These are phyloP conservation scores for Chironomus striatipennis DNA, from an alignment of 1,140 invertebrate genomes.

Conservation along the genomic window DNA sequence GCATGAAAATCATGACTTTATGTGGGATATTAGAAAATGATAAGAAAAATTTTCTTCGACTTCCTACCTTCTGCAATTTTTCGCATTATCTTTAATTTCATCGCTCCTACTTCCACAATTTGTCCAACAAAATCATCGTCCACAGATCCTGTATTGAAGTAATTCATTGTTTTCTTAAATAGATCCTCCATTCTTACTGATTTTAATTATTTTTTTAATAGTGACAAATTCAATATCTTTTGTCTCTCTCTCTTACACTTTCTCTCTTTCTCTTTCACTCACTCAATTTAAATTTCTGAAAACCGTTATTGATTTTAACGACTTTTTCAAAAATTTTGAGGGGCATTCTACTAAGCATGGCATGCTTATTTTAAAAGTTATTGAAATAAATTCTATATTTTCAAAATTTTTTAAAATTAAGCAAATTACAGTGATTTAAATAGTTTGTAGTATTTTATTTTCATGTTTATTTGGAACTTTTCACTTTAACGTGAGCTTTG, in stretches of 20 bases:
- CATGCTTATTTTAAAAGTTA: too few relatives aligned
- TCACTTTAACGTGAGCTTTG: too few relatives aligned
- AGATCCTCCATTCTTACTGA: constrained; percentile 26
- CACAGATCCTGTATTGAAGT: constrained; percentile 39
- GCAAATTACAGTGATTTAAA: too few relatives aligned
- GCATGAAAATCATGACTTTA: neutral
- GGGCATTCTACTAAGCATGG: too few relatives aligned
- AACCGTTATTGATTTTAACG: too few relatives aligned
- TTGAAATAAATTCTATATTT: too few relatives aligned
- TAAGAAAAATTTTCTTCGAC: constrained; percentile 29
- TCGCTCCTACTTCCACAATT: constrained; percentile 76
- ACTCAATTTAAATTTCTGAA: neutral
- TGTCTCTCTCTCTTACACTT: neutral
- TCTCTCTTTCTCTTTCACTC: neutral
- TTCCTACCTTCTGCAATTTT: constrained; percentile 86
- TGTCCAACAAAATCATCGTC: constrained; percentile 89
- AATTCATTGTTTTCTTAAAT: constrained; percentile 15
- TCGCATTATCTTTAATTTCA: constrained; percentile 79
- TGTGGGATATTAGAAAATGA: too few relatives aligned
- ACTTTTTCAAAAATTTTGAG: too few relatives aligned
- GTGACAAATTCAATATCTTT: too few relatives aligned
- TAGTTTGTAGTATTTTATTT: too few relatives aligned
- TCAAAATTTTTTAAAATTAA: too few relatives aligned
- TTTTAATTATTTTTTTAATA: constrained; percentile 32
- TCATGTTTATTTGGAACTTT: too few relatives aligned